Conservation (phyloP, 2,113 vertebrate genomes). For the Arizona elegans region DNA sequence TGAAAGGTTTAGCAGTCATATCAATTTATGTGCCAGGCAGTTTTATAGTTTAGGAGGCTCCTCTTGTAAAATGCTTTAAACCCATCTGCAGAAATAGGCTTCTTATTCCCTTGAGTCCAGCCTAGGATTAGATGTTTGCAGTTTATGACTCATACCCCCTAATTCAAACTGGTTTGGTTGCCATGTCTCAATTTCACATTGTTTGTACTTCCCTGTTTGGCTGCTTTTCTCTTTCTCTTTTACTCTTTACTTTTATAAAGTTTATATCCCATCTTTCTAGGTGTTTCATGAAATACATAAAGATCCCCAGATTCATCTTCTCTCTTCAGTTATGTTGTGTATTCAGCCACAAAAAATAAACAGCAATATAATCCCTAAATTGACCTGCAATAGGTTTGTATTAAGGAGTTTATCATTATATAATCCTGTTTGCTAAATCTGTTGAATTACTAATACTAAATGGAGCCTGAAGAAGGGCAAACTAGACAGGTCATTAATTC, state of each 20-base stretch:
- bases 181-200: neutral
- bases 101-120: slow-evolving; percentile 62
- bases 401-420: neutral
- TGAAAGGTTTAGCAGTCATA: neutral
- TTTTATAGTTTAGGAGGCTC: slow-evolving; percentile 52
- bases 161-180: neutral
- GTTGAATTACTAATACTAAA: neutral
- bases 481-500: neutral
- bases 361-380: neutral
- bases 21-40: slow-evolving; percentile 46
- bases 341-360: neutral
- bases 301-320: neutral
- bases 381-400: neutral
- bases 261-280: neutral
- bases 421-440: neutral
- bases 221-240: neutral
- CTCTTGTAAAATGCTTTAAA: slow-evolving; percentile 48
- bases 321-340: neutral
- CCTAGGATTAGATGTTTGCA: slow-evolving; percentile 57
- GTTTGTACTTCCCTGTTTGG: neutral
- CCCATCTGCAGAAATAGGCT: slow-evolving; percentile 35
- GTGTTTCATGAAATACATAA: neutral
- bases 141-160: slow-evolving; percentile 46
- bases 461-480: neutral
- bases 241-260: neutral